Conservation (phyloP, 2,113 vertebrate species). For the Columba janthina region DNA sequence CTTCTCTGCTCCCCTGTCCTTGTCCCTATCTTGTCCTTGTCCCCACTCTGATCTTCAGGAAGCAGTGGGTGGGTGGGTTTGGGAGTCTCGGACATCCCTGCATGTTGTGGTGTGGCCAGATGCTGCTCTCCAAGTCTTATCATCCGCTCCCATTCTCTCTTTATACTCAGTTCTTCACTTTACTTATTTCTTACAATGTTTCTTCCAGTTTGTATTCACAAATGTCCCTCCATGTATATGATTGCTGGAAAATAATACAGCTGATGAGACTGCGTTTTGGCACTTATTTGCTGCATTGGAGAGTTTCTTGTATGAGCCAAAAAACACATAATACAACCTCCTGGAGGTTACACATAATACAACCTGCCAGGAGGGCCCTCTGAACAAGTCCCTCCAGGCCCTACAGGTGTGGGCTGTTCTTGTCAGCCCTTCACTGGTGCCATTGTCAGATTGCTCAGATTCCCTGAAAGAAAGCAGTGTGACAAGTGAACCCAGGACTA, state of each 20-base stretch:
- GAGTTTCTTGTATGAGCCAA: neutral
- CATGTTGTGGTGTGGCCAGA: neutral
- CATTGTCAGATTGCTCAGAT: neutral
- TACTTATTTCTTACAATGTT: neutral
- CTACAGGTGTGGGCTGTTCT: neutral
- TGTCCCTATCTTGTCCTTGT: fast-evolving
- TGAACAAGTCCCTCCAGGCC: neutral
- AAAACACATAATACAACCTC: neutral
- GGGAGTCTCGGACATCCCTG: neutral
- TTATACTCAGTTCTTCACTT: neutral
- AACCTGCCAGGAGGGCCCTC: neutral
- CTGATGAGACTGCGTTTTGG: neutral
- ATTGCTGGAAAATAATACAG: neutral
- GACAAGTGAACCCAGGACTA: neutral
- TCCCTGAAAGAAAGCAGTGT: neutral
- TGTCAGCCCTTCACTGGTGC: neutral
- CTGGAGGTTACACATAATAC: neutral
- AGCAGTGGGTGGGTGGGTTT: too few species aligned
- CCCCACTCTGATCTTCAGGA: neutral
- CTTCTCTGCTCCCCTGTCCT: fast-evolving
- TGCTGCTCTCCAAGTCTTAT: neutral
- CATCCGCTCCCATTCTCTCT: neutral
- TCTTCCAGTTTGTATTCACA: neutral
- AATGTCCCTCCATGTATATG: neutral
- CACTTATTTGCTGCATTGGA: neutral